Evolutionary conservation across 2,113 vertebrate species (phyloP).

Genomic region (Archocentrus centrarchus): DNA sequence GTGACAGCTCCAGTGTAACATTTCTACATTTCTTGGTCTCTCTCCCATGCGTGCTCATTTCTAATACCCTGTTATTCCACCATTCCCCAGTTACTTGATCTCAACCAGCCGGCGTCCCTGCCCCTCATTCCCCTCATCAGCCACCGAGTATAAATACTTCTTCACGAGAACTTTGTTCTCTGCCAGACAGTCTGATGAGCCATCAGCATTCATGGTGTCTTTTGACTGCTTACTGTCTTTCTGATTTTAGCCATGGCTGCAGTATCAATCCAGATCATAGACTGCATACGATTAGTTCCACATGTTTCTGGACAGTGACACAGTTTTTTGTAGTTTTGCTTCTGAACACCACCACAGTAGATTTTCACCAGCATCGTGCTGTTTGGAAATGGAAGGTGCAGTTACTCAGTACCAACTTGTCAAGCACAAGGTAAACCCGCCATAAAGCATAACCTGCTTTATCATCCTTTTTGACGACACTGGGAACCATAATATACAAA

Average conservation of each 20-base stretch:
- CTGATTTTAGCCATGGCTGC: neutral
- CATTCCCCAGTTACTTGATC: neutral
- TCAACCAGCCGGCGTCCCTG: neutral
- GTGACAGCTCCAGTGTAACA: neutral
- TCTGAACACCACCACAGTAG: neutral
- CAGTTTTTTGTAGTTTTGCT: neutral
- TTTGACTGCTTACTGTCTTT: neutral
- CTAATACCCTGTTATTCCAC: neutral
- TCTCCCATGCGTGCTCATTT: neutral
- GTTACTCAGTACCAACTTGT: neutral
- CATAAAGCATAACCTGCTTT: neutral
- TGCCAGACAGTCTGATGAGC: neutral
- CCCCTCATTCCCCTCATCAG: neutral
- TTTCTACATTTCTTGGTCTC: neutral
- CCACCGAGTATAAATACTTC: neutral
- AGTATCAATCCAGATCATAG: neutral
- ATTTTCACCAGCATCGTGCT: neutral
- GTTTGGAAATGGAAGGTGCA: neutral
- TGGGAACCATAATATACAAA: no score
- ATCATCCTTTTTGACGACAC: neutral
- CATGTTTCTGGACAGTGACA: neutral
- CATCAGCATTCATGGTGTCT: neutral
- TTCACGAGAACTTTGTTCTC: neutral
- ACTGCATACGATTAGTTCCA: neutral
- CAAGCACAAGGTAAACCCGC: neutral